Evolutionary conservation across 2,113 vertebrate species (phyloP).

Genomic region (Peromyscus californicus): DNA sequence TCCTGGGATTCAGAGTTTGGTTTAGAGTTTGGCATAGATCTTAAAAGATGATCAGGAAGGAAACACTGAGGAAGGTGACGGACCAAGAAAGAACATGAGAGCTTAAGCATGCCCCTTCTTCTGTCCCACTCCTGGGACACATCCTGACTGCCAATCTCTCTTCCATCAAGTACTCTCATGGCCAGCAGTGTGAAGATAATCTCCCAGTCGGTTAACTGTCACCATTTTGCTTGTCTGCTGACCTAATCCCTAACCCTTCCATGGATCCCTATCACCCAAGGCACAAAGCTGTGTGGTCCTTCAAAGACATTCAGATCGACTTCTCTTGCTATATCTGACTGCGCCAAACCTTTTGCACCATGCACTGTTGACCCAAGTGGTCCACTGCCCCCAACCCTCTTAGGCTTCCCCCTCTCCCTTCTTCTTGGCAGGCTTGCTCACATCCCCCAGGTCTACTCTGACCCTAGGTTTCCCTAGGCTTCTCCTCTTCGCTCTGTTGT

Average conservation of each 20-base stretch:
- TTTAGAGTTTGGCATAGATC: not conserved
- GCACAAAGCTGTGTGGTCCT: not conserved
- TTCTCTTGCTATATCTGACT: not conserved
- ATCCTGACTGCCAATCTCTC: not conserved
- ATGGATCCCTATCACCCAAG: not conserved
- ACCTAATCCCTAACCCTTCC: not conserved
- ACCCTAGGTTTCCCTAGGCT: not conserved
- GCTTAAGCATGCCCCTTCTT: not conserved
- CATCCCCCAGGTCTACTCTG: not conserved
- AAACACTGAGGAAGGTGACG: not conserved
- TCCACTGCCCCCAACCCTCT: not conserved
- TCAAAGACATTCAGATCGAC: not conserved
- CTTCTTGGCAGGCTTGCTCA: not conserved
- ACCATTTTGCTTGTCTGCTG: conserved; percentile 10
- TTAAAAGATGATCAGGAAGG: not conserved
- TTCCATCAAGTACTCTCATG: not conserved
- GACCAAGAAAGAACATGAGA: not conserved
- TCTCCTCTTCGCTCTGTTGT: not conserved
- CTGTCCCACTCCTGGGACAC: not conserved
- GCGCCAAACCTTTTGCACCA: not conserved
- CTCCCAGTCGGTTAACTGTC: not conserved
- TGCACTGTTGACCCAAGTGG: not conserved
- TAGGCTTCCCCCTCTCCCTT: not conserved
- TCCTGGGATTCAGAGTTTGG: not conserved
- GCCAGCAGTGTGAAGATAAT: not conserved